Conservation (phyloP, 1,140 invertebrate genomes). For the Cataglyphis hispanica region DNA sequence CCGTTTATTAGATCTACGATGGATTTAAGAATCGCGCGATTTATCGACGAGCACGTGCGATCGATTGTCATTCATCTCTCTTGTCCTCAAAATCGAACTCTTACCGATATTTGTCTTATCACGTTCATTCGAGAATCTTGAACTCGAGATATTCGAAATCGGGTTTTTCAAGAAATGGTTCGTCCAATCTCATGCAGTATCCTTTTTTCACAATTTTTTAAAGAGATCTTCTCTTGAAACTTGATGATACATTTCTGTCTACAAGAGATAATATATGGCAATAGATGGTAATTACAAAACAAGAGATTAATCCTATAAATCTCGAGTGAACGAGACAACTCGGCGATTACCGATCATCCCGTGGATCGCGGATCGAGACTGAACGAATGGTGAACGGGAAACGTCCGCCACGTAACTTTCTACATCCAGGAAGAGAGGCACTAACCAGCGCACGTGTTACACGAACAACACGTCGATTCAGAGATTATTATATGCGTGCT, state of each 20-base stretch:
- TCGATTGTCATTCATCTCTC: not conserved
- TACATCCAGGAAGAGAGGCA: constrained; percentile 5
- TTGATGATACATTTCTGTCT: not conserved
- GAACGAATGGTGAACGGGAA: constrained; percentile 10
- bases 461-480: not conserved
- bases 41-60: not conserved
- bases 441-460: not conserved
- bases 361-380: constrained; percentile 16
- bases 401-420: constrained; percentile 44
- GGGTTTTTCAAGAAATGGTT: not conserved
- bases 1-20: constrained; percentile 9
- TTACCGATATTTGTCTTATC: constrained; percentile 29
- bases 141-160: not conserved
- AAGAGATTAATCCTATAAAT: not conserved
- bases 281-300: not conserved
- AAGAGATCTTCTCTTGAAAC: not conserved
- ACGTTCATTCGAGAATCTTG: constrained; percentile 2
- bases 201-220: not conserved
- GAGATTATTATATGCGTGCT: not conserved
- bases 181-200: not conserved
- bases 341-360: not conserved
- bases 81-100: not conserved
- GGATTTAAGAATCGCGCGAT: constrained; percentile 26
- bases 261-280: not conserved
- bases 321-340: not conserved